These are phyloP conservation scores for Scylla paramamosain DNA, from an alignment of 1,140 invertebrate genomes.

Conservation along the genomic window DNA sequence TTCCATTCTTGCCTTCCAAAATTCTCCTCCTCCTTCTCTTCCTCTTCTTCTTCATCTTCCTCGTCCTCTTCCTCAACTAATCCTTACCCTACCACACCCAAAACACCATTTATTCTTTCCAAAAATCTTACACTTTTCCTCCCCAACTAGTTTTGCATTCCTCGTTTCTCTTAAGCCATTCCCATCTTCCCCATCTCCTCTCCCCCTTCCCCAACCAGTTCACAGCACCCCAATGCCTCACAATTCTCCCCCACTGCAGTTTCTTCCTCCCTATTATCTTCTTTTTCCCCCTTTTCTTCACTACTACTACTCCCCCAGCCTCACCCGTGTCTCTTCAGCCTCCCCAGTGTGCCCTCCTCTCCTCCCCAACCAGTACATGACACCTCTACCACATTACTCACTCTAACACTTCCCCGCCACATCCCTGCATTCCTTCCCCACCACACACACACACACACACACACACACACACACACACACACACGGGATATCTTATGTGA, in stretches of 20 bases:
- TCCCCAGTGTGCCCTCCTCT: background rate
- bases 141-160: background rate
- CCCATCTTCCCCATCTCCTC: background rate
- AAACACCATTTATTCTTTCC: background rate
- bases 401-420: background rate
- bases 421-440: background rate
- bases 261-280: no score
- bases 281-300: no score
- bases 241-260: no score
- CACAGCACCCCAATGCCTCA: no score
- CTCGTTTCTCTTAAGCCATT: background rate
- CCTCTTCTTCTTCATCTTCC: background rate
- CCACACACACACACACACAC: conserved; percentile 45
- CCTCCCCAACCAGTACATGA: background rate
- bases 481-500: background rate
- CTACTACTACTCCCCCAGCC: no score
- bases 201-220: background rate
- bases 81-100: background rate
- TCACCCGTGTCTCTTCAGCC: background rate
- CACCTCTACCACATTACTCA: background rate
- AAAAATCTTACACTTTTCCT: background rate
- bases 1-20: background rate
- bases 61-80: background rate
- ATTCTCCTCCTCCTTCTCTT: background rate
- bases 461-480: conserved; percentile 33